phyloP scores from a whole-genome alignment of 2,113 vertebrate genomes.

The Paramormyrops kingsleyae region DNA sequence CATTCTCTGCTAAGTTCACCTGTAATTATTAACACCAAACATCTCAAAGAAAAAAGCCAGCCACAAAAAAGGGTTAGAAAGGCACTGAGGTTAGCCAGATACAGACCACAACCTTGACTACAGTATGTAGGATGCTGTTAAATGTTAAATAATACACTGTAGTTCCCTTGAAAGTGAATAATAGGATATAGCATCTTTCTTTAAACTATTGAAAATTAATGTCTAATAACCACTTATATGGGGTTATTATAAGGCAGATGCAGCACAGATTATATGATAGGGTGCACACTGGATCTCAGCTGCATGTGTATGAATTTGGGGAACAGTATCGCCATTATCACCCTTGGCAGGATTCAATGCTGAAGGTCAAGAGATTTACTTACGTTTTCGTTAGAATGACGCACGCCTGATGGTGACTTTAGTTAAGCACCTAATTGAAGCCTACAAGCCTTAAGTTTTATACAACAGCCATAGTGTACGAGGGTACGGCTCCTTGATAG shows the following conservation, averaged over 20 bases:
- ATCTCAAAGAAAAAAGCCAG: no score
- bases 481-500: background rate
- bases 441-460: background rate
- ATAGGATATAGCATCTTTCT: background rate
- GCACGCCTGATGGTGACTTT: background rate
- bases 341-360: background rate
- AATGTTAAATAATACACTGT: background rate
- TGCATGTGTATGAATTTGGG: background rate
- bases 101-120: background rate
- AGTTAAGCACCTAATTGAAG: background rate
- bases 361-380: background rate
- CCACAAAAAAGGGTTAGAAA: background rate
- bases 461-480: background rate
- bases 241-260: background rate
- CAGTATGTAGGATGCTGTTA: background rate
- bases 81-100: background rate
- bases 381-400: background rate
- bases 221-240: background rate
- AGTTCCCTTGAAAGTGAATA: background rate
- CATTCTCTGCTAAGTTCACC: background rate
- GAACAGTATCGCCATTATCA: background rate
- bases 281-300: background rate
- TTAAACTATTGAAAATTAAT: background rate
- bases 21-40: background rate
- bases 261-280: background rate